Evolutionary conservation across 2,113 vertebrate species (phyloP), one percentile per base, ranked within the genome.

Genomic region (Campylomormyrus numenius): DNA sequence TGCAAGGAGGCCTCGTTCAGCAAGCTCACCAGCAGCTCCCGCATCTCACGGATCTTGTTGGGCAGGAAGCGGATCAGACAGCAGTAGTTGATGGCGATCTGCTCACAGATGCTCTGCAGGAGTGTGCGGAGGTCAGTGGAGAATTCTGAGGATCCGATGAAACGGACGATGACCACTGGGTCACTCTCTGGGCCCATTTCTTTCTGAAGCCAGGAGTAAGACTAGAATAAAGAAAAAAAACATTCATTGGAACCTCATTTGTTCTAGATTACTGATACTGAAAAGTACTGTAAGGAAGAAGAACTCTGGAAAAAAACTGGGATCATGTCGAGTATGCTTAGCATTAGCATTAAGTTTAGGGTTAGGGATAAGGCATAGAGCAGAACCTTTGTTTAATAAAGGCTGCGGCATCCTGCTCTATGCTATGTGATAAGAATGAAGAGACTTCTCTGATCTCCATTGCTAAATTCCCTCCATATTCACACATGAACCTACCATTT

Each of bases 31-130:
- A 99, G 96, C 90, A 99, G 96, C 92, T 99, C 98, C 58, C 94
- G 96, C 94, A 99, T 98, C 91, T 99, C 98, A n/a, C 98, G 96
- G 91, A 98, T 97, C 94, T 99, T 99, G 95, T 97, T 98, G 70
- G 98, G 98, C 93, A 97, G 97, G 95, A 96, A 99, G 94, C 99
- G 98, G 93, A 99, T 94, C 21, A 98, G 96, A 95, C 98, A 99
- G 92, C 94, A 96, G 94, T 99, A 99, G 95, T 98, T 99, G 93
- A 97, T 93, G 88, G 98, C 98, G 92, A 99, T 93, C 91, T 99
- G 98, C 93, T 99, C 98, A 93, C 98, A 99, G 91, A 99, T 97
- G 91, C 97, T 99, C 93, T 98, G 97, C 89, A 99, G 97, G 90
- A 99, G 96, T 80, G 95, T 95, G 92, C 96, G 97, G 90, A 99